phyloP scores from a whole-genome alignment of 2,797 vertebrate species.

The Okamejei kenojei region DNA sequence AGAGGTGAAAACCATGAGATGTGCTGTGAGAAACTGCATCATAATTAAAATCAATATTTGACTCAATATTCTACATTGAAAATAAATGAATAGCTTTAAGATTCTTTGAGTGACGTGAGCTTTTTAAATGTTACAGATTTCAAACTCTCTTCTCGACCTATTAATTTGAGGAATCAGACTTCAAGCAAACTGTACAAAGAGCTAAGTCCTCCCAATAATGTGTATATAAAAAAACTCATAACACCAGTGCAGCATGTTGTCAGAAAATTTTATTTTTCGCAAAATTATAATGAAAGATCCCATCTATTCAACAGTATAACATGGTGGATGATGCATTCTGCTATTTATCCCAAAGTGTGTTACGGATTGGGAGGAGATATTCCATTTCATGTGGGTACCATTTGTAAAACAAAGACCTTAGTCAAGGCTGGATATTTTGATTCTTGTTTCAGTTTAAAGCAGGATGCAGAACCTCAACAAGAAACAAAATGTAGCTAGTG shows the following conservation, averaged over 20 bases:
- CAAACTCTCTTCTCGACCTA: neutral
- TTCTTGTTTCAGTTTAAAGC: neutral
- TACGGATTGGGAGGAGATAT: neutral
- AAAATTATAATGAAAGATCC: neutral
- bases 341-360: neutral
- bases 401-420: neutral
- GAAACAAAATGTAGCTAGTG: neutral
- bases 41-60: neutral
- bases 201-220: too few species aligned
- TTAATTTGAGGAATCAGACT: neutral
- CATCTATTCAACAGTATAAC: neutral
- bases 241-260: neutral
- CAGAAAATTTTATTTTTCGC: neutral
- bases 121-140: neutral
- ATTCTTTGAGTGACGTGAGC: neutral
- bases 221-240: neutral
- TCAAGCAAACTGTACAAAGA: neutral
- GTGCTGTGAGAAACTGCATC: neutral
- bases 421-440: neutral
- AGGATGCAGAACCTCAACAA: neutral
- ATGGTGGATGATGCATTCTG: neutral
- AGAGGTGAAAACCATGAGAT: neutral
- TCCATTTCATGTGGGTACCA: neutral
- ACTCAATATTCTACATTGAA: neutral
- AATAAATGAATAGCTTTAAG: neutral